Conservation (phyloP, 2,797 vertebrate species). For the Rhinella marina region DNA sequence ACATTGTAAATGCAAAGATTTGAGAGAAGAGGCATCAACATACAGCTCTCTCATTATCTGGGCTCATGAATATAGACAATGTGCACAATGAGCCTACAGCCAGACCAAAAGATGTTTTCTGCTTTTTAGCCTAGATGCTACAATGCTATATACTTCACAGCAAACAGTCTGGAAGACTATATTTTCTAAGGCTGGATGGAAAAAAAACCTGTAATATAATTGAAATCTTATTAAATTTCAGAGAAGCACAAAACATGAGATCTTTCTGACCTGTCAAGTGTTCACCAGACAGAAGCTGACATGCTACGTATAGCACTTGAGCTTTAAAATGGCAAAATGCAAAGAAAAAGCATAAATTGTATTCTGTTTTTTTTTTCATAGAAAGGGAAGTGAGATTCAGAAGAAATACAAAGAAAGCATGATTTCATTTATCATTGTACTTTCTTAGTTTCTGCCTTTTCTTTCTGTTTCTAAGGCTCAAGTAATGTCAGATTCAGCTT, state of each 20-base stretch:
- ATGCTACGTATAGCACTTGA: slow-evolving; percentile 13
- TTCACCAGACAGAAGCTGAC: slow-evolving; percentile 2
- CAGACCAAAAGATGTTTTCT: neutral
- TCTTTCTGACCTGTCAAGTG: slow-evolving; percentile 39
- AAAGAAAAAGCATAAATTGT: slow-evolving; percentile 16
- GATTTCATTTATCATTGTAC: slow-evolving; percentile 30
- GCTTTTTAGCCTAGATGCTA: neutral
- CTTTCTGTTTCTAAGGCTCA: slow-evolving; percentile 31
- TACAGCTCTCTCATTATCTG: neutral
- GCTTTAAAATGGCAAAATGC: slow-evolving; percentile 22
- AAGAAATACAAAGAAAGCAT: neutral
- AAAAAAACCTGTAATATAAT: neutral
- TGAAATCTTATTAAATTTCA: slow-evolving; percentile 5
- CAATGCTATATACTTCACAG: too few relatives aligned
- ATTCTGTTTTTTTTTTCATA: slow-evolving; percentile 4
- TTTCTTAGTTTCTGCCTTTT: slow-evolving; percentile 8
- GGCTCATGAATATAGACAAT: neutral
- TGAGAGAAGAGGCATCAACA: neutral
- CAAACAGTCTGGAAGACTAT: neutral
- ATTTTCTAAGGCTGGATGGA: neutral
- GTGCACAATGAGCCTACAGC: neutral
- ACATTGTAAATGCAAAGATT: too few relatives aligned
- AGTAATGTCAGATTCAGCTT: slow-evolving; percentile 29
- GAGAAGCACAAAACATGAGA: neutral
- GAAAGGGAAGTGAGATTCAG: slow-evolving; percentile 7